Percentiles rank a stretch among this genome's conserved stretches.
Conservation (phyloP, 2,888 invertebrate genomes). For the Calameuta idolon region DNA sequence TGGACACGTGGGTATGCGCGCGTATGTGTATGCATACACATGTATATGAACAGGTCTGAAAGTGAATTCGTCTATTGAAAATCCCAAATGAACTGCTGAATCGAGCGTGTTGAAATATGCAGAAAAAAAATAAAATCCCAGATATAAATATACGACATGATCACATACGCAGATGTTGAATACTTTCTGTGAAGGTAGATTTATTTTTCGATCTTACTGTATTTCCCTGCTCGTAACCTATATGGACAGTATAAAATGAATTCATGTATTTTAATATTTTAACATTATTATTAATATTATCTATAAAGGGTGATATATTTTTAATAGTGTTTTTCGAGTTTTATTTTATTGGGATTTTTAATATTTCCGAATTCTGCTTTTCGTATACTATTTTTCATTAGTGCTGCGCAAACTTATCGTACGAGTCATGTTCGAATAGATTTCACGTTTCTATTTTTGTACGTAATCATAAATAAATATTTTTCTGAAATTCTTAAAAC, state of each 20-base stretch:
- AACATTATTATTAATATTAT: background rate
- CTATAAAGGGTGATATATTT: background rate
- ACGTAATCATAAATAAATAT: background rate
- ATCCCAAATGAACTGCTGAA: too few species aligned
- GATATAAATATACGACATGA: too few species aligned
- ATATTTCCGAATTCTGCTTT: background rate
- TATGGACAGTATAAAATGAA: background rate
- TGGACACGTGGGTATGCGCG: too few species aligned
- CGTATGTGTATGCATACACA: too few species aligned
- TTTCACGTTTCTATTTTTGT: background rate
- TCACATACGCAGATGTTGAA: too few species aligned
- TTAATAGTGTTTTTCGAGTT: too few species aligned
- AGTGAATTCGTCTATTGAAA: too few species aligned
- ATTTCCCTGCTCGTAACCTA: background rate
- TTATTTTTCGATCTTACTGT: too few species aligned
- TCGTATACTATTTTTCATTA: background rate
- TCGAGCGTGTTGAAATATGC: too few species aligned
- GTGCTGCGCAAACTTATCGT: background rate
- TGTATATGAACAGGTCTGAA: too few species aligned
- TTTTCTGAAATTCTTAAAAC: background rate
- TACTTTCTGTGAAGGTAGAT: too few species aligned
- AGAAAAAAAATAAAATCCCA: too few species aligned
- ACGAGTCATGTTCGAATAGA: background rate
- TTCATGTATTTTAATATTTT: background rate
- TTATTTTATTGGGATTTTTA: background rate